Percentiles rank a stretch among this genome's conserved stretches.
phyloP scores from a whole-genome alignment of 2,888 invertebrate species.

The Oxycera nigricornis region DNA sequence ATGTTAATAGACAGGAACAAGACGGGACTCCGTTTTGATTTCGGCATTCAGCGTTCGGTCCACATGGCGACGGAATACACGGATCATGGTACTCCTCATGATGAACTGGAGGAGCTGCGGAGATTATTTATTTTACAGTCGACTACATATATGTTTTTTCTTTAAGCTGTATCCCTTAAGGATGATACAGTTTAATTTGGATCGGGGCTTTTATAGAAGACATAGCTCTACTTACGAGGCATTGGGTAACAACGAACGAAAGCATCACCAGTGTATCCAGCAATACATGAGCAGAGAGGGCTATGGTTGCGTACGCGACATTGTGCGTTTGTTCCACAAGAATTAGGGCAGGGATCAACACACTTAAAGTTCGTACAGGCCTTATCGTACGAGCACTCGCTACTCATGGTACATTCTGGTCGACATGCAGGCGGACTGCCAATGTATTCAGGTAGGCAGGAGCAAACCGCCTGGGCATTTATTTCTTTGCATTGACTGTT shows the following conservation, averaged over 20 bases:
- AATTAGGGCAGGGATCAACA: constrained; percentile 69
- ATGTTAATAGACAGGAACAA: constrained; percentile 71
- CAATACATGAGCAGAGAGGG: constrained; percentile 77
- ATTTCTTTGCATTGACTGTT: constrained; percentile 71
- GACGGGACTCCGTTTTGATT: constrained; percentile 68
- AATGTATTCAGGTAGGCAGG: constrained; percentile 68
- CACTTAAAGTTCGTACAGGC: constrained; percentile 74
- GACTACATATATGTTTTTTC: too few species aligned
- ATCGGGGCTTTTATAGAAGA: too few species aligned
- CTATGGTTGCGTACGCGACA: constrained; percentile 80
- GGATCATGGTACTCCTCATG: constrained; percentile 62
- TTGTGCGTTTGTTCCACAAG: constrained; percentile 70
- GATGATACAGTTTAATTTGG: too few species aligned
- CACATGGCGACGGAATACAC: constrained; percentile 73
- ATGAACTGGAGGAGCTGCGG: constrained; percentile 47
- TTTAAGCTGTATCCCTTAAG: too few species aligned
- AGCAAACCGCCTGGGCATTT: constrained; percentile 69
- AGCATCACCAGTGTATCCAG: constrained; percentile 77
- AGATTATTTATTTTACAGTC: too few species aligned
- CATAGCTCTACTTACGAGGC: constrained; percentile 61
- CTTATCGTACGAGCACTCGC: constrained; percentile 68
- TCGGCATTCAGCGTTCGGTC: constrained; percentile 72
- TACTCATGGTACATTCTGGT: constrained; percentile 73
- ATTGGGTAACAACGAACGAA: constrained; percentile 70
- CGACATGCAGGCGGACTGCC: constrained; percentile 74